Evolutionary conservation across 2,797 vertebrate species (phyloP).

Genomic region (Xenops minutus): DNA sequence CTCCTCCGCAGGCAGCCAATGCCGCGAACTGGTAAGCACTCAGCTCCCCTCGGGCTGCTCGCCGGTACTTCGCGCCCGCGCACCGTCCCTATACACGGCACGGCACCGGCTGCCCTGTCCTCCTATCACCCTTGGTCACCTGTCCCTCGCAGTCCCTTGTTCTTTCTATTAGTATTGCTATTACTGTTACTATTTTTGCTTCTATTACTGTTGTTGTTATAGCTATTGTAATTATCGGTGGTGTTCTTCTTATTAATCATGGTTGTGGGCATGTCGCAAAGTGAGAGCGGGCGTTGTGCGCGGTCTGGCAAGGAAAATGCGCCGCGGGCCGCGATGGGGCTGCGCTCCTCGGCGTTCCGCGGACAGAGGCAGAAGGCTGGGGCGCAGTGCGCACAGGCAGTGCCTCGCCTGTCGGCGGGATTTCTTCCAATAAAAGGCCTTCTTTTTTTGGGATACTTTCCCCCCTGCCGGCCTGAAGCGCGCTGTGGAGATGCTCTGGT

Average conservation of each 20-base stretch:
- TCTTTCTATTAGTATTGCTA: not conserved
- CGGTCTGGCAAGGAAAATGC: not conserved
- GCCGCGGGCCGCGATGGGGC: not conserved
- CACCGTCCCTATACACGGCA: not conserved
- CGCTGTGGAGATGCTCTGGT: not conserved
- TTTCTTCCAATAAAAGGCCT: not conserved
- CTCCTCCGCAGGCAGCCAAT: not conserved
- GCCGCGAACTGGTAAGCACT: slow-evolving; percentile 69
- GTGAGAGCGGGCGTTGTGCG: not conserved
- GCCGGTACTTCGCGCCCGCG: not conserved
- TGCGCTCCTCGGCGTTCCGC: not conserved
- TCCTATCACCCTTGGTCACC: not conserved
- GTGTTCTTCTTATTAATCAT: not conserved
- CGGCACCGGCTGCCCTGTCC: not conserved
- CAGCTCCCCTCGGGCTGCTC: not conserved
- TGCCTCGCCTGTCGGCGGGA: not conserved
- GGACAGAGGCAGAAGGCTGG: not conserved
- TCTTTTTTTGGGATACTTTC: not conserved
- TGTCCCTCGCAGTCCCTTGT: not conserved
- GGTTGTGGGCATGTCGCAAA: not conserved
- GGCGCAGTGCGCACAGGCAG: not conserved
- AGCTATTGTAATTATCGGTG: not conserved
- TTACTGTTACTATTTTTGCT: not conserved
- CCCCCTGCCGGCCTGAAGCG: not conserved
- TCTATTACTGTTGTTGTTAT: not conserved